Evolutionary conservation across 2,113 vertebrate species (phyloP).

Genomic region (Pyrgilauda ruficollis): DNA sequence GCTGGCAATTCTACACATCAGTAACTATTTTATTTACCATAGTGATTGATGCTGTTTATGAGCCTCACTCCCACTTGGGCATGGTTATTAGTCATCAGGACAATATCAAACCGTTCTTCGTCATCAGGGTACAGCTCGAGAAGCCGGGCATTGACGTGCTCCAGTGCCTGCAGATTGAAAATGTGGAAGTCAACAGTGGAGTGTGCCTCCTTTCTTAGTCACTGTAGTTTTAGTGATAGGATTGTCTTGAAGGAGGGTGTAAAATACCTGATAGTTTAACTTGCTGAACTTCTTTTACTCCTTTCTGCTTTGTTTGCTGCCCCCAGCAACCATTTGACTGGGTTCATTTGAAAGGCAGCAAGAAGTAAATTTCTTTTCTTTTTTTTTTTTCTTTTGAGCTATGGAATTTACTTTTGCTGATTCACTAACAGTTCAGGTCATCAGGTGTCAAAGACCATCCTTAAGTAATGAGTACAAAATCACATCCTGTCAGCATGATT

Average conservation of each 20-base stretch:
- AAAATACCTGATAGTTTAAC: not conserved
- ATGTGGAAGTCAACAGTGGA: not conserved
- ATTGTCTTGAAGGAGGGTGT: not conserved
- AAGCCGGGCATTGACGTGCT: slow-evolving; percentile 85
- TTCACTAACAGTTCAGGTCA: not conserved
- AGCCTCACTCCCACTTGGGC: slow-evolving; percentile 95
- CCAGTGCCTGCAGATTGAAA: slow-evolving; percentile 72
- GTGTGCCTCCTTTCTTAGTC: not conserved
- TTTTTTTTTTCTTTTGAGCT: not conserved
- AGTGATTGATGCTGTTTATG: slow-evolving; percentile 98
- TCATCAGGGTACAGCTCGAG: slow-evolving; percentile 88
- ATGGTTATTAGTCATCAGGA: slow-evolving; percentile 97
- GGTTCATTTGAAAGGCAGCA: not conserved
- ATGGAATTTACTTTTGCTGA: not conserved
- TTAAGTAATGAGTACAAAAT: not conserved
- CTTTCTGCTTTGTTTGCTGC: not conserved
- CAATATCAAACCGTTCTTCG: slow-evolving; percentile 94
- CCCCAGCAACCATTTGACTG: not conserved
- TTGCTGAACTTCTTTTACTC: not conserved
- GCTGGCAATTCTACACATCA: not conserved
- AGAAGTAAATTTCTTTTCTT: not conserved
- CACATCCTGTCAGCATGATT: not conserved
- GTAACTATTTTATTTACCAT: slow-evolving; percentile 80
- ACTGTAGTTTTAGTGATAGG: not conserved
- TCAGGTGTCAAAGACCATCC: not conserved